Percentiles rank a stretch among this genome's conserved stretches.
Evolutionary conservation across 2,888 invertebrate species (phyloP).

Genomic region (Augochlorella aurata): DNA sequence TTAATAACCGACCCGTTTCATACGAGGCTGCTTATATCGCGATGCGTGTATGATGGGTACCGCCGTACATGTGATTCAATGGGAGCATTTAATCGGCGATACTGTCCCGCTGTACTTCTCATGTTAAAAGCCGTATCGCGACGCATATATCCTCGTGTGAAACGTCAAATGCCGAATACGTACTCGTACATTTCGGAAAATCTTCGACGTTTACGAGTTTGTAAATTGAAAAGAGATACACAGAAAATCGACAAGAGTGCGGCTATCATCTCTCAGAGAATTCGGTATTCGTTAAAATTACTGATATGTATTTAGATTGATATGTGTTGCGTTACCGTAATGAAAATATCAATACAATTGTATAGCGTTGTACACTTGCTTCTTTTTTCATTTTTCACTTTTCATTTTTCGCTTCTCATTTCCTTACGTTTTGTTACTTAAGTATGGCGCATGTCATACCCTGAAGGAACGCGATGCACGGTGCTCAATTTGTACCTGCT

Average conservation of each 20-base stretch:
- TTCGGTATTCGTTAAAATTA: constrained; percentile 55
- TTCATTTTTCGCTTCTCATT: constrained; percentile 12
- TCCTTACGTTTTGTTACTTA: constrained; percentile 39
- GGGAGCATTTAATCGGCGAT: too few relatives aligned
- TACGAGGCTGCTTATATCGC: too few relatives aligned
- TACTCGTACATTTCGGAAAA: background rate
- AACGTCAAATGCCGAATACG: background rate
- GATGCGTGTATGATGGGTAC: too few relatives aligned
- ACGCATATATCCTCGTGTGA: background rate
- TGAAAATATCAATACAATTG: constrained; percentile 68
- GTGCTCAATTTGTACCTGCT: constrained; percentile 68
- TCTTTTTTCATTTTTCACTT: constrained; percentile 2
- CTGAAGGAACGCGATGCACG: constrained; percentile 65
- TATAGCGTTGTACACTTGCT: constrained; percentile 51
- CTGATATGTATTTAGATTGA: constrained; percentile 68
- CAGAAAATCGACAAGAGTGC: constrained; percentile 2
- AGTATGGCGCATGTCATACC: constrained; percentile 63
- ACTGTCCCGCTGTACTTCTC: too few relatives aligned
- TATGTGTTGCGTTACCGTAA: constrained; percentile 67
- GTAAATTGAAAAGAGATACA: background rate
- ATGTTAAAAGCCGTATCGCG: too few relatives aligned
- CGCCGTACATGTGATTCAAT: too few relatives aligned
- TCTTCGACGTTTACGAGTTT: background rate
- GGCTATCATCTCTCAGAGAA: constrained; percentile 46
- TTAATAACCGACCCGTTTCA: background rate